Conservation (phyloP, 2,797 vertebrate genomes). For the Anguilla pacifica region DNA sequence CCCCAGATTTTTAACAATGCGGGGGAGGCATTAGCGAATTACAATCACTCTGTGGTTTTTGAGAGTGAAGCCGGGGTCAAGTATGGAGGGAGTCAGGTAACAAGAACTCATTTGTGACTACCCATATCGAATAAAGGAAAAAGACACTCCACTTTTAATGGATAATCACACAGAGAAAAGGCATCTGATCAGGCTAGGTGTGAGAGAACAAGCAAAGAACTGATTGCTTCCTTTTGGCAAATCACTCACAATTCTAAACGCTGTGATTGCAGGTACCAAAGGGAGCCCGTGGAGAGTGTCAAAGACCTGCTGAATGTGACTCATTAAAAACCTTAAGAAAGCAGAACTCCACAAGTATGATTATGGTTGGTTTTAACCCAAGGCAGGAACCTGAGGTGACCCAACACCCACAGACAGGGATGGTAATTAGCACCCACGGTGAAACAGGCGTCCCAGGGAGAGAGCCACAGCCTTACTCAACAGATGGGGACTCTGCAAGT, state of each 20-base stretch:
- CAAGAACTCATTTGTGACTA: constrained; percentile 45
- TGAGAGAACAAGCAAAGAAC: constrained; percentile 42
- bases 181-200: constrained; percentile 23
- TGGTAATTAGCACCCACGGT: constrained; percentile 42
- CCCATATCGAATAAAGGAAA: background rate
- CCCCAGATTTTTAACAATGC: constrained; percentile 50
- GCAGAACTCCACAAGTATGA: constrained; percentile 45
- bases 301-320: constrained; percentile 39
- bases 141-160: background rate
- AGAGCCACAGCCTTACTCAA: constrained; percentile 53
- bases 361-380: constrained; percentile 55
- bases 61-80: constrained; percentile 46
- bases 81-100: constrained; percentile 40
- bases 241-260: constrained; percentile 18
- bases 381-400: constrained; percentile 46
- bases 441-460: constrained; percentile 48
- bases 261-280: constrained; percentile 30
- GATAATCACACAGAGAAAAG: constrained; percentile 34
- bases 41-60: constrained; percentile 47
- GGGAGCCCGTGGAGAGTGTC: background rate
- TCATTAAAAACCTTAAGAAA: constrained; percentile 34
- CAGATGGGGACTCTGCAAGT: constrained; percentile 58
- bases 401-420: constrained; percentile 23
- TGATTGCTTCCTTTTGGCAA: constrained; percentile 33
- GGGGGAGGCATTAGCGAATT: constrained; percentile 43